Conservation (phyloP, 2,888 invertebrate species). For the Drosophila nr. medialis region DNA sequence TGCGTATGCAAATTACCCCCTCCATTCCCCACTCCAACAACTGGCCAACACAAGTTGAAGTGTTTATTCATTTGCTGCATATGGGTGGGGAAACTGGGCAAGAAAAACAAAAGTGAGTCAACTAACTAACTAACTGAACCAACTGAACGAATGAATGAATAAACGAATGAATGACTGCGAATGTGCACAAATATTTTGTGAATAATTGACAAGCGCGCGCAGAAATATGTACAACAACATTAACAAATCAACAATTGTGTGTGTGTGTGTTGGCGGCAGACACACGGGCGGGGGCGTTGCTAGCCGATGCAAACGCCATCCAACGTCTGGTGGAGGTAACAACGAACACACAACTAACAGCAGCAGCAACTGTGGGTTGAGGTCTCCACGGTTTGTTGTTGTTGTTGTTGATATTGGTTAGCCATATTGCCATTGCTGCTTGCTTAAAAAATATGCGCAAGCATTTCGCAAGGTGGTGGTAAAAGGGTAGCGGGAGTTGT, state of each 20-base stretch:
- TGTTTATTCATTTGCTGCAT: slow-evolving; percentile 32
- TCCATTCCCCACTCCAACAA: neutral
- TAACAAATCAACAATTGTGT: slow-evolving; percentile 18
- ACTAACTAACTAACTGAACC: slow-evolving; percentile 13
- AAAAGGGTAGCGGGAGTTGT: slow-evolving; percentile 8
- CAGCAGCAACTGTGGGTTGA: slow-evolving; percentile 35
- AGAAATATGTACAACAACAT: slow-evolving; percentile 43
- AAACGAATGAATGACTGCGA: slow-evolving; percentile 27
- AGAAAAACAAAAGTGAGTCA: slow-evolving; percentile 19
- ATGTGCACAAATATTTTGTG: slow-evolving; percentile 39
- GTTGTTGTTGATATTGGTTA: neutral
- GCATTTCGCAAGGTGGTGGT: slow-evolving; percentile 30
- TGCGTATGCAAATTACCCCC: slow-evolving; percentile 44
- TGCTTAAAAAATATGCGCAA: slow-evolving; percentile 40
- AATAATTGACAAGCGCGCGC: slow-evolving; percentile 62
- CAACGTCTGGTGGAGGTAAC: slow-evolving; percentile 37
- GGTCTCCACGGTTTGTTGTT: slow-evolving; percentile 5
- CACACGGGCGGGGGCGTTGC: slow-evolving; percentile 42
- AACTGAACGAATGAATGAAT: slow-evolving; percentile 21
- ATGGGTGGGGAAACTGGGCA: slow-evolving; percentile 59
- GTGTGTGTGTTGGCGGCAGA: slow-evolving; percentile 39
- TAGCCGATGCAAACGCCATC: slow-evolving; percentile 3
- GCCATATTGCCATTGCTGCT: slow-evolving; percentile 4
- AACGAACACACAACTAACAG: neutral
- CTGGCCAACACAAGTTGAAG: neutral